Conservation (phyloP, 2,113 vertebrate genomes). For the Xiphias gladius region DNA sequence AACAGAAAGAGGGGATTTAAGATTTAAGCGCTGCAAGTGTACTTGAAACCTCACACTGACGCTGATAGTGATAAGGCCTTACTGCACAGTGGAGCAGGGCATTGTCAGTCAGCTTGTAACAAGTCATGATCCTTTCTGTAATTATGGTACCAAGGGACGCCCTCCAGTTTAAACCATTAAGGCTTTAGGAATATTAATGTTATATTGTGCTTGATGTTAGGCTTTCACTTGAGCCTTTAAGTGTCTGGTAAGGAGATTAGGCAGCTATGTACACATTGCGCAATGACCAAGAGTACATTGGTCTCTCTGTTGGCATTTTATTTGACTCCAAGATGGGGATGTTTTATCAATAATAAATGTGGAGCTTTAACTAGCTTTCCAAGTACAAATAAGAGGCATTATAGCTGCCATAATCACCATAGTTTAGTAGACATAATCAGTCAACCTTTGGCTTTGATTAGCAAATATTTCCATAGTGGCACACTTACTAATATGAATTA, state of each 20-base stretch:
- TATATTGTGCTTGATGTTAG: constrained; percentile 10
- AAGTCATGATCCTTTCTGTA: constrained; percentile 39
- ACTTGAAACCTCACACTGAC: constrained; percentile 52
- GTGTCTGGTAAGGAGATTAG: constrained; percentile 36
- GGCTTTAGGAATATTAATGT: constrained; percentile 34
- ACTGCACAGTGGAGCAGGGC: constrained; percentile 14
- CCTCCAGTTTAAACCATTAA: constrained; percentile 36
- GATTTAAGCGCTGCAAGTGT: constrained; percentile 57
- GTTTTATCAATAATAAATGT: constrained; percentile 8
- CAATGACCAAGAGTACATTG: not conserved
- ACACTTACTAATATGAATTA: too few relatives aligned
- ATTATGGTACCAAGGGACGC: constrained; percentile 37
- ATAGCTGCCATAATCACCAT: not conserved
- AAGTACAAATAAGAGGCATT: not conserved
- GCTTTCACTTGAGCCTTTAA: constrained; percentile 43
- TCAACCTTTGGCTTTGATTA: not conserved
- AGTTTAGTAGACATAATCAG: not conserved
- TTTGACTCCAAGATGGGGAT: not conserved
- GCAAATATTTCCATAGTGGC: not conserved
- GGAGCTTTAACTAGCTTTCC: not conserved
- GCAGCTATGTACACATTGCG: constrained; percentile 1
- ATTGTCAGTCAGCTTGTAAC: constrained; percentile 33
- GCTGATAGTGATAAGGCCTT: constrained; percentile 41
- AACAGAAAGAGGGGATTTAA: constrained; percentile 46
- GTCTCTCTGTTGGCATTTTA: not conserved